A percentile compares a stretch with the other conserved stretches of the same genome.
Evolutionary conservation across 1,140 invertebrate genomes (phyloP).

Genomic region (Yoshiicerus persimilis): DNA sequence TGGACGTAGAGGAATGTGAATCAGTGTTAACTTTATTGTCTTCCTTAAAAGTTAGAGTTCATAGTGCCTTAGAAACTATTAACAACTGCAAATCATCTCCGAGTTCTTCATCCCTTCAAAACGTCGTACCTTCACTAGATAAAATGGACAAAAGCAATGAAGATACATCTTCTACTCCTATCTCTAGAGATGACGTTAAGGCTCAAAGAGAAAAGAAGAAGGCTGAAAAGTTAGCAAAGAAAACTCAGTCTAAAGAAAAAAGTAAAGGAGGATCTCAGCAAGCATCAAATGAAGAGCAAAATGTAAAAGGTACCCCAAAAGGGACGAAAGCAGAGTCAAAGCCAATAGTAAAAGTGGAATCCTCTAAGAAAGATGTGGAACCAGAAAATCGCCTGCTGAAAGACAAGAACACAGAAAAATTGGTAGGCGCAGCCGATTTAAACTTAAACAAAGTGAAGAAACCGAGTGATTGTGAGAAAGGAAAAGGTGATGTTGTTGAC

Average conservation of each 20-base stretch:
- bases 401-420: neutral
- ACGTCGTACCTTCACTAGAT: neutral
- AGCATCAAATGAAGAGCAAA: too few relatives aligned
- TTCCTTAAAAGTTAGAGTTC: neutral
- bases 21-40: neutral
- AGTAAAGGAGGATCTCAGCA: neutral
- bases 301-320: neutral
- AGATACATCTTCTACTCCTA: neutral
- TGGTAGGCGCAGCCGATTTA: neutral
- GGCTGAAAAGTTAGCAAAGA: neutral
- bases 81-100: neutral
- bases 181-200: constrained; percentile 22
- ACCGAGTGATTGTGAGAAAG: neutral
- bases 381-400: neutral
- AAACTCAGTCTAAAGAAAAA: constrained; percentile 4
- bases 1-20: neutral
- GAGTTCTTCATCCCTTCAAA: neutral
- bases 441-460: neutral
- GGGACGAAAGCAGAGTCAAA: neutral
- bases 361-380: neutral
- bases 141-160: neutral
- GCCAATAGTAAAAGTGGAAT: neutral
- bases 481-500: neutral
- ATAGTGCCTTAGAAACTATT: neutral
- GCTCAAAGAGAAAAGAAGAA: constrained; percentile 36